Evolutionary conservation across 2,113 vertebrate species (phyloP).

Genomic region (Calidris pugnax): DNA sequence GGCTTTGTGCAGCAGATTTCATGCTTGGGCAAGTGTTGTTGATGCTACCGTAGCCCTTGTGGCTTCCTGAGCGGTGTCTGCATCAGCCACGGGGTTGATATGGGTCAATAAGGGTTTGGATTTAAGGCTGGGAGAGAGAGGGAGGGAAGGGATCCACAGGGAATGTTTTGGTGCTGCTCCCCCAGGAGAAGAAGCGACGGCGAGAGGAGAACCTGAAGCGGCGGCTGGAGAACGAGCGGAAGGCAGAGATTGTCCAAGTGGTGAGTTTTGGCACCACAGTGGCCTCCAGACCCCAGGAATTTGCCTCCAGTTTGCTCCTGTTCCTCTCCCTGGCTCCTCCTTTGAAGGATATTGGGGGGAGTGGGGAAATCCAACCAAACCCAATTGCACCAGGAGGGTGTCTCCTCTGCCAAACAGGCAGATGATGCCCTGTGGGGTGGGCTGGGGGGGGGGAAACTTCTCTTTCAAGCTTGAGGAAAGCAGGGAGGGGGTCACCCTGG

Average conservation of each 20-base stretch:
- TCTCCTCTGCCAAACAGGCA: not conserved
- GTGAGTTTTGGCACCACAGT: constrained; percentile 52
- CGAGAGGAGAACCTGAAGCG: constrained; percentile 86
- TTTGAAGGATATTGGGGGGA: not conserved
- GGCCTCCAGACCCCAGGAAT: rapidly evolving
- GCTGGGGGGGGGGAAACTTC: not conserved
- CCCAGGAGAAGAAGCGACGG: constrained; percentile 86
- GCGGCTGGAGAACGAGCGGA: constrained; percentile 86
- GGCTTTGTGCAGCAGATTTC: not conserved
- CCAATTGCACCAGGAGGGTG: rapidly evolving
- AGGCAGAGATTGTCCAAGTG: constrained; percentile 92
- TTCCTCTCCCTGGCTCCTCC: not conserved
- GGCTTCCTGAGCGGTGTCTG: rapidly evolving
- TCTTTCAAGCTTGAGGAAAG: not conserved
- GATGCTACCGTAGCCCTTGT: rapidly evolving
- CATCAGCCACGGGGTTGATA: rapidly evolving
- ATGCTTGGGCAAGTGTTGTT: not conserved
- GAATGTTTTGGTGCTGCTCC: not conserved
- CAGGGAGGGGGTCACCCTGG: too few species aligned
- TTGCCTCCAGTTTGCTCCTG: too few species aligned
- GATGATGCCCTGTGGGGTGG: not conserved
- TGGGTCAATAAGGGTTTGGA: rapidly evolving
- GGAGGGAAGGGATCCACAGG: rapidly evolving
- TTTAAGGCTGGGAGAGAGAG: not conserved
- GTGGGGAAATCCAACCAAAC: not conserved